Conservation (phyloP, 2,797 vertebrate species). For the Lutjanus campechanus region DNA sequence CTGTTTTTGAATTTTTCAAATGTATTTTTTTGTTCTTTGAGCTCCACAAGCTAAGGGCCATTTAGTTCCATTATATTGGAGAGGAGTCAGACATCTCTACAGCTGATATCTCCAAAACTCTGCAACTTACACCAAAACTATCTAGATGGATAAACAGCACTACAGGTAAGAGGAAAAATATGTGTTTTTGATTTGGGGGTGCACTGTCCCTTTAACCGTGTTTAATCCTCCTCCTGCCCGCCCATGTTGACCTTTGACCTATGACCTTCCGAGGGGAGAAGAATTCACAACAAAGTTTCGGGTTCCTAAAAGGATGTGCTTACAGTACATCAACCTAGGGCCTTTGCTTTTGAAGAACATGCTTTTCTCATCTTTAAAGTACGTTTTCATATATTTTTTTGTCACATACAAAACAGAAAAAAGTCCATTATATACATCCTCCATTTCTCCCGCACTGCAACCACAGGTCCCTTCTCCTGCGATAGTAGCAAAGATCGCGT, state of each 20-base stretch:
- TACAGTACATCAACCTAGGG: slow-evolving; percentile 71
- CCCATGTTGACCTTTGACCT: slow-evolving; percentile 78
- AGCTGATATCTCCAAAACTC: too few species aligned
- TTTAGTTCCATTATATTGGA: too few species aligned
- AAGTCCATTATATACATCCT: slow-evolving; percentile 87
- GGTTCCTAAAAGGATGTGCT: slow-evolving; percentile 82
- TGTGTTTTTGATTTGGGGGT: too few species aligned
- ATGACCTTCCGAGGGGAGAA: slow-evolving; percentile 78
- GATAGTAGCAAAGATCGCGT: slow-evolving; percentile 59
- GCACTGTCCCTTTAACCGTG: too few species aligned
- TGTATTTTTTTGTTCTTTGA: too few species aligned
- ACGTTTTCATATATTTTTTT: slow-evolving; percentile 79
- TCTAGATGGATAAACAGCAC: too few species aligned
- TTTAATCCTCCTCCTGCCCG: slow-evolving; percentile 54
- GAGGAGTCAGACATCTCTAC: too few species aligned
- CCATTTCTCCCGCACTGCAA: slow-evolving; percentile 71
- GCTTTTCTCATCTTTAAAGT: slow-evolving; percentile 87
- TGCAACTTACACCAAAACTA: too few species aligned
- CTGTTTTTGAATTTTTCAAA: too few species aligned
- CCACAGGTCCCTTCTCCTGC: slow-evolving; percentile 73
- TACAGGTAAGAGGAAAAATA: too few species aligned
- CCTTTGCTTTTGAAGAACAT: slow-evolving; percentile 81
- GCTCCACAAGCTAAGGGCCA: too few species aligned
- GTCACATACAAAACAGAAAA: slow-evolving; percentile 88
- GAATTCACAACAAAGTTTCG: slow-evolving; percentile 87